Evolutionary conservation across 2,797 vertebrate genomes (phyloP).

Genomic region (Ctenochaetus hawaiiensis): DNA sequence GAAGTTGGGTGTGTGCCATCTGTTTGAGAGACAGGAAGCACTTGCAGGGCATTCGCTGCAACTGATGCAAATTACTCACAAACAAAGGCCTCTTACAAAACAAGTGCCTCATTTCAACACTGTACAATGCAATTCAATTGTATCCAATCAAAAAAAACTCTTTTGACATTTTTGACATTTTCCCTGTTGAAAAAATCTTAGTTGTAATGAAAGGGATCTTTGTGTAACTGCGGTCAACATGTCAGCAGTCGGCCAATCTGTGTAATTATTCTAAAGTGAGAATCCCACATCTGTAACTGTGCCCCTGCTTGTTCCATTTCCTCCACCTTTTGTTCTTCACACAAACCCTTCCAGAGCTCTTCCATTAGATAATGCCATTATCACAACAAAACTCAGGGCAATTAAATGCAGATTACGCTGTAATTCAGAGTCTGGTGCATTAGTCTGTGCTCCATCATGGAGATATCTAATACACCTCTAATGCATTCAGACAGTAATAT

Average conservation of each 20-base stretch:
- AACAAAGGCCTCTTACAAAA: conserved; percentile 20
- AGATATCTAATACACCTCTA: conserved; percentile 83
- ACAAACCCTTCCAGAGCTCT: conserved; percentile 61
- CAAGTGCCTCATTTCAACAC: conserved; percentile 4
- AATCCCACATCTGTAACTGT: conserved; percentile 48
- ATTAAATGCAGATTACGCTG: conserved; percentile 82
- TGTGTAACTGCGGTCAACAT: conserved; percentile 24
- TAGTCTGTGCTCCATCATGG: conserved; percentile 74
- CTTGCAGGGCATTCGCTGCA: conserved; percentile 4
- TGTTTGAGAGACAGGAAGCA: conserved; percentile 6
- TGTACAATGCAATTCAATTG: conserved; percentile 8
- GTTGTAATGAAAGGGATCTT: conserved; percentile 25
- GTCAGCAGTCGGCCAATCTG: conserved; percentile 25
- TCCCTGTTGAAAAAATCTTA: conserved; percentile 17
- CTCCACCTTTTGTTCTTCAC: conserved; percentile 54
- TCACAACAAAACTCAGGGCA: conserved; percentile 80
- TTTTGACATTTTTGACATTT: conserved; percentile 42
- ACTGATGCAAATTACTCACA: conserved; percentile 12
- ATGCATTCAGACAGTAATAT: conserved; percentile 83
- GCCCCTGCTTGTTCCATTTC: conserved; percentile 50
- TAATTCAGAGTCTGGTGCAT: conserved; percentile 80
- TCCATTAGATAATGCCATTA: conserved; percentile 82
- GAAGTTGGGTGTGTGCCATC: neutral
- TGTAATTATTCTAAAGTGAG: conserved; percentile 42
- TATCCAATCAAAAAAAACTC: neutral